Percentiles rank a stretch among this genome's conserved stretches.
phyloP scores from a whole-genome alignment of 2,113 vertebrate genomes.

The Sylvicapra grimmia region DNA sequence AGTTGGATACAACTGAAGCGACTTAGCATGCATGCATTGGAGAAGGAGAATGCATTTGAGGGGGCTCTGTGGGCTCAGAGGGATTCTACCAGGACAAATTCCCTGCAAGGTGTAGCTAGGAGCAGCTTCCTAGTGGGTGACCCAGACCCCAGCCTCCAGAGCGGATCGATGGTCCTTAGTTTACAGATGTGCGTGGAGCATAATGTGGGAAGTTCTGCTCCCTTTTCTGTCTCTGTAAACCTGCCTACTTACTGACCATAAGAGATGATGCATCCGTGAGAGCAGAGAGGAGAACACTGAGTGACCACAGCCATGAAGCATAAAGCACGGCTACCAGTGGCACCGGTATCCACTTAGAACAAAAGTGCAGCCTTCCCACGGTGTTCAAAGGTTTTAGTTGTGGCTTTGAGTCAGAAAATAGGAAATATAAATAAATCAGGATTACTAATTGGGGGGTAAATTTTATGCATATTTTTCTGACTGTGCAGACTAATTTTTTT shows the following conservation, averaged over 20 bases:
- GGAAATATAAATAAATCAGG: not conserved
- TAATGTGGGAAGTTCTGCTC: not conserved
- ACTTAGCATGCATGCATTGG: not conserved
- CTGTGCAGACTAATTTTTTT: not conserved
- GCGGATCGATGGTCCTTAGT: not conserved
- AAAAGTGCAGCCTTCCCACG: not conserved
- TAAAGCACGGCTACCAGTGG: too few relatives aligned
- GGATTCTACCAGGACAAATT: not conserved
- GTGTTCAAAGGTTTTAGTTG: not conserved
- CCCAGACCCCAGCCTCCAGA: not conserved
- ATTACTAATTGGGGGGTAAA: not conserved
- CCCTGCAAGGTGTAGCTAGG: fast-evolving
- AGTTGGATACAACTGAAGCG: not conserved
- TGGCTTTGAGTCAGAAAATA: not conserved
- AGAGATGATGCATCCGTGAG: not conserved
- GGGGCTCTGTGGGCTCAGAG: not conserved
- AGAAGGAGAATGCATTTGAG: not conserved
- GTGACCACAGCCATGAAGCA: not conserved
- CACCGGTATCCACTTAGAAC: not conserved
- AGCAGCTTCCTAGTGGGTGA: not conserved
- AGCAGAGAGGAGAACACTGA: too few relatives aligned
- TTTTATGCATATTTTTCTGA: not conserved
- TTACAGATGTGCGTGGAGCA: not conserved
- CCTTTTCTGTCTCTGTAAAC: not conserved
- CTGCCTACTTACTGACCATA: not conserved